Evolutionary conservation across 1,140 invertebrate genomes (phyloP).

Genomic region (Lepidurus arcticus): DNA sequence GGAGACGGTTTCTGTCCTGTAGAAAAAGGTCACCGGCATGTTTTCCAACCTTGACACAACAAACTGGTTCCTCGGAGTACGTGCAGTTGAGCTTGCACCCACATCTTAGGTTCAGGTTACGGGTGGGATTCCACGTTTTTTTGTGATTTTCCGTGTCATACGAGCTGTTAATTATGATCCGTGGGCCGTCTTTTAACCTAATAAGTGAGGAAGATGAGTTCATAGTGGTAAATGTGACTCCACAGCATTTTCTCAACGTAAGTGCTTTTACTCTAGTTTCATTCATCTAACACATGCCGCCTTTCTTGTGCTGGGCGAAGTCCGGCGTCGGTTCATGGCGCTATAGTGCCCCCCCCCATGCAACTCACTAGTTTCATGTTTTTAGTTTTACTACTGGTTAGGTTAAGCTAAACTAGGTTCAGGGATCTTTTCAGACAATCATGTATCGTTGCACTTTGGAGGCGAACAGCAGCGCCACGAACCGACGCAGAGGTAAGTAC

Average conservation of each 20-base stretch:
- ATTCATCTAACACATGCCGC: background rate
- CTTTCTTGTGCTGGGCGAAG: background rate
- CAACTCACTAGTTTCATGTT: too few relatives aligned
- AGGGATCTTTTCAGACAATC: too few relatives aligned
- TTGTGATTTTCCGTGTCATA: background rate
- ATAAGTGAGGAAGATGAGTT: slow-evolving; percentile 5
- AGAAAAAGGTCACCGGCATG: background rate
- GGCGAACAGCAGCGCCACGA: too few relatives aligned
- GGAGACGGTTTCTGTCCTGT: background rate
- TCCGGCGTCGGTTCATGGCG: background rate
- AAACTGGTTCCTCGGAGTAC: background rate
- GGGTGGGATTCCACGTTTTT: background rate
- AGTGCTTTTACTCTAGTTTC: background rate
- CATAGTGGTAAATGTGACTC: background rate
- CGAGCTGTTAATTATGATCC: background rate
- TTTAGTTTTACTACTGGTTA: too few relatives aligned
- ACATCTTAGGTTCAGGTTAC: background rate
- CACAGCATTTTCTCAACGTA: slow-evolving; percentile 8
- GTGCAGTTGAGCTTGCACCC: background rate
- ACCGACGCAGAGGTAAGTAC: too few relatives aligned
- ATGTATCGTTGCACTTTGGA: too few relatives aligned
- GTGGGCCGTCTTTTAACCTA: background rate
- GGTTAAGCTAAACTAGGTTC: too few relatives aligned
- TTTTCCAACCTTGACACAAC: background rate
- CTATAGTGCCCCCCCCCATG: too few relatives aligned